Base-by-base conservation (phyloP, 2,113 vertebrate genomes). In the Fulmarus glacialis region DNA sequence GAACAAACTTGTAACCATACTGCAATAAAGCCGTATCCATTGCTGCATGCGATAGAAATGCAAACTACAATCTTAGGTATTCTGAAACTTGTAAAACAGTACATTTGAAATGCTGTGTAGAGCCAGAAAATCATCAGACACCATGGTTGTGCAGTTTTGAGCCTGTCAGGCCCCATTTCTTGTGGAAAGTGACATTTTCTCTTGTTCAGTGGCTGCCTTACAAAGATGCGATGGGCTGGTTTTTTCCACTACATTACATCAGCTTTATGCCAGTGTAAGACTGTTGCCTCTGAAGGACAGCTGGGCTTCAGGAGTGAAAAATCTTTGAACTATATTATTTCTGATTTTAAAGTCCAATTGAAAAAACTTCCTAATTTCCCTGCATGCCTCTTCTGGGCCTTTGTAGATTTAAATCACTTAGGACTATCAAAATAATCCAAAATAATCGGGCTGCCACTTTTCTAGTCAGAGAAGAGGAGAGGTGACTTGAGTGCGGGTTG, bases 171-270 rank as follows among this genome's bases (percentile, higher is more conserved):
- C 83, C 70, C 38, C 34, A 50, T 93, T 96, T 95, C 88, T 95
- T 94, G 36, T 80, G 78, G 20, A 70, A 91, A 91, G 71, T 53
- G 58, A 48, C 80, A 24, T 82, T 92, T 89, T 91, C 59, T 56
- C 53, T 82, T 75, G 36, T 58, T 94, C 22, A 5, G 40, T 87
- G 53, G 45, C 74, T 38, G 29, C 59, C 21, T 87, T 89, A 71
- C 64, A 82, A 47, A 91, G 63, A 60, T 1, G 2, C 2, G 5
- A 32, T 48, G 66, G 56, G 77, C 83, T 90, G 80, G 0, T 21
- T 91, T 96, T 96, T 94, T 96, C 89, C 77, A 72, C 45, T 87
- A 4, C 15, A 15, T 95, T 89, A 72, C 83, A 71, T 89, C 95
- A 91, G 60, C 64, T 64, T 92, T 87, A 32, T 72, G 32, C 60